phyloP scores from a whole-genome alignment of 2,113 vertebrate genomes.

The Eudyptes chrysolophus region DNA sequence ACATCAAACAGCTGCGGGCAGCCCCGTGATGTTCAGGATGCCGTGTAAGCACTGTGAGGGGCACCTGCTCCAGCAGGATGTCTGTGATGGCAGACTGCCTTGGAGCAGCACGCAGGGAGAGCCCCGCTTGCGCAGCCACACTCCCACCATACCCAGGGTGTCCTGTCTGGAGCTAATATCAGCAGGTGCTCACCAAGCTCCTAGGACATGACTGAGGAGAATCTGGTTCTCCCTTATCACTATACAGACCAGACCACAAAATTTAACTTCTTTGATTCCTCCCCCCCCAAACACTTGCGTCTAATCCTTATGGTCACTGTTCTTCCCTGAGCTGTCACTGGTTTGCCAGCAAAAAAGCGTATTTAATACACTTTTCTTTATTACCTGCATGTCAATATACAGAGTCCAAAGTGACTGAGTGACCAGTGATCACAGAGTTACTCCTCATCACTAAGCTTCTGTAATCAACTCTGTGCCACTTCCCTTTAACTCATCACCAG shows the following conservation, averaged over 20 bases:
- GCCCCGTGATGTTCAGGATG: fast-evolving
- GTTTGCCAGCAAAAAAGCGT: neutral
- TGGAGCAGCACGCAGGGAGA: neutral
- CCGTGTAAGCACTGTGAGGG: neutral
- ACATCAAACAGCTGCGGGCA: neutral
- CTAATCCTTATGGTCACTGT: neutral
- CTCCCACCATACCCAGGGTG: neutral
- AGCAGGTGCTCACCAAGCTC: neutral
- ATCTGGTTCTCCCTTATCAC: neutral
- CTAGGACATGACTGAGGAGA: neutral
- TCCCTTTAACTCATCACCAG: neutral
- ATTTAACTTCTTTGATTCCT: neutral
- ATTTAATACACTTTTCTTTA: neutral
- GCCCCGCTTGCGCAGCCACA: fast-evolving
- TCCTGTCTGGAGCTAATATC: neutral
- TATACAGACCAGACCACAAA: neutral
- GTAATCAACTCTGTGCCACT: neutral
- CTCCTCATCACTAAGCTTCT: neutral
- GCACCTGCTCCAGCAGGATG: neutral
- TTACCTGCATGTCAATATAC: neutral
- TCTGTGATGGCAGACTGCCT: neutral
- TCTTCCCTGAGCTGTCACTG: neutral
- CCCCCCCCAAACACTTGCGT: neutral
- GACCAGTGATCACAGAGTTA: neutral
- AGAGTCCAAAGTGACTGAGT: neutral